Percentiles rank a stretch among this genome's conserved stretches.
Conservation (phyloP, 1,140 invertebrate genomes). For the Dreissena polymorpha region DNA sequence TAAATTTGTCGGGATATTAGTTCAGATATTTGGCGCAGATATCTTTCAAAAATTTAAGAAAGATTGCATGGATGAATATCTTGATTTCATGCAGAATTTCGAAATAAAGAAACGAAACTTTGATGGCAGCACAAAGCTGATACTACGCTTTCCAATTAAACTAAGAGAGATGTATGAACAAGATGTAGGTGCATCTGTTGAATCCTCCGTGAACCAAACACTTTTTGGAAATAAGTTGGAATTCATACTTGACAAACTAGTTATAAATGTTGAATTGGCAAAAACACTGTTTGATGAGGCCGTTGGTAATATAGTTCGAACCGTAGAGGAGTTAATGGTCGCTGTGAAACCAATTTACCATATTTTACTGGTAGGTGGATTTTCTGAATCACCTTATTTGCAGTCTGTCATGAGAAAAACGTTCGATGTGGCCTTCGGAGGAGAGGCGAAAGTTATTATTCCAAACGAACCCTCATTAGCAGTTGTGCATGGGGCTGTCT, state of each 20-base stretch:
- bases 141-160: neutral
- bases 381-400: slow-evolving; percentile 6
- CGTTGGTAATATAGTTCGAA: neutral
- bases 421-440: no score
- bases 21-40: slow-evolving; percentile 2
- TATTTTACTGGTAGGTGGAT: slow-evolving; percentile 19
- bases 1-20: neutral
- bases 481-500: slow-evolving; percentile 22
- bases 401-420: neutral
- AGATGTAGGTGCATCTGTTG: slow-evolving; percentile 9
- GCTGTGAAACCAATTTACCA: neutral
- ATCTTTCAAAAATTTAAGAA: slow-evolving; percentile 23
- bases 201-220: neutral
- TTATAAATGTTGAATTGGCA: neutral
- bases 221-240: neutral
- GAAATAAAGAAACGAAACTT: slow-evolving; percentile 42
- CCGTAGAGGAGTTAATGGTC: neutral
- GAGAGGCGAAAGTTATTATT: no score
- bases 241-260: slow-evolving; percentile 22
- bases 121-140: slow-evolving; percentile 11
- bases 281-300: slow-evolving; percentile 29
- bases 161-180: slow-evolving; percentile 19
- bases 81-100: slow-evolving; percentile 39
- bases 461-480: slow-evolving; percentile 1
- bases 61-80: slow-evolving; percentile 27